phyloP scores from a whole-genome alignment of 2,888 invertebrate genomes.

The Plebejus argus region DNA sequence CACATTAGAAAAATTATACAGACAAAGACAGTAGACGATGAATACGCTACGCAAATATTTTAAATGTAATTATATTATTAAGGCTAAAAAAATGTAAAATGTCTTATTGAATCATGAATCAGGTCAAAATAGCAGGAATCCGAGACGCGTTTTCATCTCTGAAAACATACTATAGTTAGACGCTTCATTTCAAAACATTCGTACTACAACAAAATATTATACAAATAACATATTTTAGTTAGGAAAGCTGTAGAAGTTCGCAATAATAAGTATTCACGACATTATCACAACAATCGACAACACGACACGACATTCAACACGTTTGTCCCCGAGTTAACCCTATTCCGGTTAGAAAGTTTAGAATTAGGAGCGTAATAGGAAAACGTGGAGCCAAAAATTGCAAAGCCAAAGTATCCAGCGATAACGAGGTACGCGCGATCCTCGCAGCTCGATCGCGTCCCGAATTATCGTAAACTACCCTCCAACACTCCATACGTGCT shows the following conservation, averaged over 20 bases:
- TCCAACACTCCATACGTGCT: conserved; percentile 43
- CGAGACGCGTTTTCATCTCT: too few relatives aligned
- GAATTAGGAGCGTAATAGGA: conserved; percentile 21
- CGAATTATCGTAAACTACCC: conserved; percentile 52
- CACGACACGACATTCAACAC: too few relatives aligned
- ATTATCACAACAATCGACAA: not conserved
- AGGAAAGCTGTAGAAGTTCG: not conserved
- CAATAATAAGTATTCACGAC: not conserved
- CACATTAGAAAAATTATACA: too few relatives aligned
- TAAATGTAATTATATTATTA: too few relatives aligned
- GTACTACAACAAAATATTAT: not conserved
- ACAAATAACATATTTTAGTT: not conserved
- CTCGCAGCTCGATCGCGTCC: conserved; percentile 43
- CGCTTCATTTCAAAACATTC: not conserved
- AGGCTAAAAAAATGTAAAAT: too few relatives aligned
- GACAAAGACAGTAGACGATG: too few relatives aligned
- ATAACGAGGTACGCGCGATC: conserved; percentile 34
- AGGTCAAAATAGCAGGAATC: too few relatives aligned
- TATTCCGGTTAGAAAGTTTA: conserved; percentile 3
- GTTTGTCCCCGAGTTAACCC: not conserved
- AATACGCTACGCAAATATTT: too few relatives aligned
- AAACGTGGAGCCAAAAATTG: conserved; percentile 21
- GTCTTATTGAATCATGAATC: too few relatives aligned
- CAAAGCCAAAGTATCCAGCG: conserved; percentile 28
- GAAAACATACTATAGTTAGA: too few relatives aligned